Percentiles rank a stretch among this genome's conserved stretches.
phyloP scores from a whole-genome alignment of 2,888 invertebrate species.

The Dorcus hopei region DNA sequence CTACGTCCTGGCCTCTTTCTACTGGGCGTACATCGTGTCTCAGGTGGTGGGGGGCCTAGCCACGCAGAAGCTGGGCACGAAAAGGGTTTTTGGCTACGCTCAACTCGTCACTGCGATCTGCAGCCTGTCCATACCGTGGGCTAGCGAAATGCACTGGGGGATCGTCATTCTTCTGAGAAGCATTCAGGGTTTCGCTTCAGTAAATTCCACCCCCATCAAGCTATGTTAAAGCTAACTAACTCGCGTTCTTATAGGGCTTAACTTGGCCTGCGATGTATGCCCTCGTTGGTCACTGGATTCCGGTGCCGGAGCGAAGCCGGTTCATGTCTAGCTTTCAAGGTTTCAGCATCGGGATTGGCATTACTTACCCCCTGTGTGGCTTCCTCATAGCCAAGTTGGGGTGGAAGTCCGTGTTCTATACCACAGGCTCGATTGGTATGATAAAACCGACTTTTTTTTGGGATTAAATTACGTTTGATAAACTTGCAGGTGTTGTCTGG shows the following conservation, averaged over 20 bases:
- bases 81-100: conserved; percentile 67
- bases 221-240: not conserved
- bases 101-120: conserved; percentile 67
- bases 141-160: conserved; percentile 60
- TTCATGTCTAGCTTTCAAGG: conserved; percentile 77
- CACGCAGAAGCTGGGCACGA: conserved; percentile 68
- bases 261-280: conserved; percentile 78
- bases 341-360: conserved; percentile 70
- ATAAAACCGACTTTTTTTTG: not conserved
- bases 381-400: conserved; percentile 66
- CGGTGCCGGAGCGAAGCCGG: conserved; percentile 65
- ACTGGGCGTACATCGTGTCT: conserved; percentile 71
- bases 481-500: conserved; percentile 52
- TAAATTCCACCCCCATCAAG: conserved; percentile 40
- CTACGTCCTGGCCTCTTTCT: conserved; percentile 65
- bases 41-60: conserved; percentile 68
- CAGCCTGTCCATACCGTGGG: conserved; percentile 63
- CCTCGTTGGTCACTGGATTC: conserved; percentile 70
- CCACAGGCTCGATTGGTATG: conserved; percentile 61
- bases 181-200: conserved; percentile 67
- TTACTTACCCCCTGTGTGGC: conserved; percentile 69
- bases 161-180: conserved; percentile 61
- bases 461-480: too few relatives aligned
- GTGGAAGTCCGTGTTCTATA: conserved; percentile 68
- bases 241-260: conserved; percentile 52